Conservation (phyloP, 2,888 invertebrate genomes). For the Chrysina gloriosa region DNA sequence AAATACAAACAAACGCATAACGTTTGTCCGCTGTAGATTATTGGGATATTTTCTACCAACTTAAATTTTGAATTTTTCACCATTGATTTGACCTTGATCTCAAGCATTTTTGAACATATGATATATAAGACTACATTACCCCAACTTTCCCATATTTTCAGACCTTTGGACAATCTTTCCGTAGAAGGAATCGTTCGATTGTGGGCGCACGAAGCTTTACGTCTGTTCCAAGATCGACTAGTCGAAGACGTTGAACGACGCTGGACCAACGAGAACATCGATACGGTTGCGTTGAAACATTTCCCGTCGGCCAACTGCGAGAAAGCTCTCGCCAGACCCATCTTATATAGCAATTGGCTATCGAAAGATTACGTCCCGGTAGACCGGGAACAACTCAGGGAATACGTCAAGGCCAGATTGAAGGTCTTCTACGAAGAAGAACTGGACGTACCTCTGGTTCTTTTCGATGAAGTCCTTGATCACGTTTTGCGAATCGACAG, state of each 20-base stretch:
- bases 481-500: conserved; percentile 98
- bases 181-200: conserved; percentile 97
- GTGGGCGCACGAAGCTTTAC: conserved; percentile 98
- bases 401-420: conserved; percentile 96
- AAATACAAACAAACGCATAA: too few relatives aligned
- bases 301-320: conserved; percentile 81
- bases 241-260: conserved; percentile 94
- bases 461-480: conserved; percentile 99
- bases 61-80: too few relatives aligned
- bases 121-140: too few relatives aligned
- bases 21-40: too few relatives aligned
- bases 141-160: conserved; percentile 53
- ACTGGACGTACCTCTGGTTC: conserved; percentile 95
- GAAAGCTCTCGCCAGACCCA: conserved; percentile 90
- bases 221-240: conserved; percentile 95
- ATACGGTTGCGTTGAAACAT: conserved; percentile 90
- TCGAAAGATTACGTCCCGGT: conserved; percentile 98
- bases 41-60: too few relatives aligned
- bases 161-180: conserved; percentile 90
- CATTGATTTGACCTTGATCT: too few relatives aligned
- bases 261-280: conserved; percentile 99
- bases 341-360: conserved; percentile 98
- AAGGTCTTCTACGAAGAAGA: conserved; percentile 99
- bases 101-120: too few relatives aligned
- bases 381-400: conserved; percentile 91